Conservation (phyloP, 2,888 invertebrate species). For the Chloroclystis v-ata region DNA sequence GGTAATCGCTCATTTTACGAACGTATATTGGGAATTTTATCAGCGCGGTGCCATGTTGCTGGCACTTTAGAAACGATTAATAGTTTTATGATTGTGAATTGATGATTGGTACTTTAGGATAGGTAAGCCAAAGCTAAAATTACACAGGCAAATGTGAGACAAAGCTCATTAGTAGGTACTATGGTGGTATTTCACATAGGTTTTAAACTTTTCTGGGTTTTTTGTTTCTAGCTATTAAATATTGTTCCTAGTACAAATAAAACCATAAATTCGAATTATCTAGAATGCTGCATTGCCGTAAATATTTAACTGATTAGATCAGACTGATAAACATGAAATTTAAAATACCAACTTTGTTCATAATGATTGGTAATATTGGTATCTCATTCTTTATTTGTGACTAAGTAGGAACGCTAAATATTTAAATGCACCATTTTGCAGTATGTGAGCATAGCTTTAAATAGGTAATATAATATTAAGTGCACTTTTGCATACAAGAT, state of each 20-base stretch:
- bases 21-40: conserved; percentile 43
- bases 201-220: too few species aligned
- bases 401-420: too few species aligned
- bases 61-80: conserved; percentile 47
- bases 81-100: conserved; percentile 36
- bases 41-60: conserved; percentile 40
- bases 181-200: too few species aligned
- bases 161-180: too few species aligned
- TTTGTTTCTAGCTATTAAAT: too few species aligned
- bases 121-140: background rate
- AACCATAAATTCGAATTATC: background rate
- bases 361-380: too few species aligned
- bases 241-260: background rate
- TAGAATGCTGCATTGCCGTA: background rate
- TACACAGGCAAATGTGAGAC: background rate
- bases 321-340: background rate
- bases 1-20: conserved; percentile 55
- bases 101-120: conserved; percentile 23
- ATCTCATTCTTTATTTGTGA: too few species aligned
- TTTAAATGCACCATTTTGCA: too few species aligned
- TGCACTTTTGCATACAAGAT: too few species aligned
- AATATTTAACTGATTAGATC: background rate
- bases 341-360: too few species aligned
- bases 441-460: too few species aligned
- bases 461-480: too few species aligned